Percentiles rank a stretch among this genome's conserved stretches.
Conservation (phyloP, 1,140 invertebrate species). For the Fopius arisanus region DNA sequence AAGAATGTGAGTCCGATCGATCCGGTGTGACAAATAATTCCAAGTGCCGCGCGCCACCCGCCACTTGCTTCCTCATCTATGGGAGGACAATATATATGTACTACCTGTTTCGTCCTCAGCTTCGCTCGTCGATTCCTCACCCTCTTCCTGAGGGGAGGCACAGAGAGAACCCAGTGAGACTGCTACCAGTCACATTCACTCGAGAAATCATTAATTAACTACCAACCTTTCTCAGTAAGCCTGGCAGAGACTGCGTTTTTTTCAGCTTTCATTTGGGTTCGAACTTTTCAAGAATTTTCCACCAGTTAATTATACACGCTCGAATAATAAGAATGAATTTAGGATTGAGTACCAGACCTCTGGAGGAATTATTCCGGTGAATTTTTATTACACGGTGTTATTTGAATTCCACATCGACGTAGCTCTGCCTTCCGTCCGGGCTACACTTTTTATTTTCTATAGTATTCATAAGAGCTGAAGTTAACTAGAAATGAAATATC, state of each 20-base stretch:
- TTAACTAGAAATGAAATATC: no score
- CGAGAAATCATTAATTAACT: not conserved
- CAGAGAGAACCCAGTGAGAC: not conserved
- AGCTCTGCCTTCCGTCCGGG: no score
- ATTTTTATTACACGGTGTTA: not conserved
- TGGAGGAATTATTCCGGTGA: not conserved
- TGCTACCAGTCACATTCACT: not conserved
- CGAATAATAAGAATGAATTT: not conserved
- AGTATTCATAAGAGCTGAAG: no score
- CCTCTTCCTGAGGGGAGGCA: not conserved
- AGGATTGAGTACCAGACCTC: not conserved
- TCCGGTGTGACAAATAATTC: conserved; percentile 5
- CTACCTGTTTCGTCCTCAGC: not conserved
- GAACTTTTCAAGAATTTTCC: not conserved
- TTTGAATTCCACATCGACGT: not conserved
- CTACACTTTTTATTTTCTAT: no score
- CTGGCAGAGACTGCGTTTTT: not conserved
- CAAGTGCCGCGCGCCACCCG: not conserved
- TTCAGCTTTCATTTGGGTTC: not conserved
- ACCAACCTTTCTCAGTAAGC: not conserved
- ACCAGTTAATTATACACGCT: conserved; percentile 4
- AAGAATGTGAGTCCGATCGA: not conserved
- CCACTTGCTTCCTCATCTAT: not conserved
- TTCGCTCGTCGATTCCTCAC: not conserved
- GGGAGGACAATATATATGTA: not conserved